Percentiles rank a stretch among this genome's conserved stretches.
Conservation (phyloP, 2,797 vertebrate genomes). For the Phalanger gymnotis region DNA sequence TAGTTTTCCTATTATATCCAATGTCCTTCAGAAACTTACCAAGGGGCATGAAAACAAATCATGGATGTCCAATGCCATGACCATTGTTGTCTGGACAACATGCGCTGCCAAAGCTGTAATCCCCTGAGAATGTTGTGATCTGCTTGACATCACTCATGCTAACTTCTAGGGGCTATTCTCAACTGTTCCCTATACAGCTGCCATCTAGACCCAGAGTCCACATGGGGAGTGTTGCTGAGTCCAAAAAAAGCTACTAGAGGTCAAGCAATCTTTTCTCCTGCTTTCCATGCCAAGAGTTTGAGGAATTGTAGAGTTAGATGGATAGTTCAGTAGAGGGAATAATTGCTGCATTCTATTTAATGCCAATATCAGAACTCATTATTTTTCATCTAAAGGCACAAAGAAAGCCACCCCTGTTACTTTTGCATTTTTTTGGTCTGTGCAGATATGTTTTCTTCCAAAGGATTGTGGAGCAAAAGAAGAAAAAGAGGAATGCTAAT, state of each 20-base stretch:
- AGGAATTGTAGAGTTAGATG: conserved; percentile 8
- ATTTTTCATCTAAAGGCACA: not conserved
- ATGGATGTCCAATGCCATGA: conserved; percentile 13
- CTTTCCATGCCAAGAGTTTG: not conserved
- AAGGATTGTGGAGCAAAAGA: not conserved
- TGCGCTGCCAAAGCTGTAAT: conserved; percentile 8
- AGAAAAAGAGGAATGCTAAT: conserved; percentile 31
- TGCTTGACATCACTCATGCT: conserved; percentile 44
- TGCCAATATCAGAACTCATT: conserved; percentile 38
- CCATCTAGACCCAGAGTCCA: not conserved
- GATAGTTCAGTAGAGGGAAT: not conserved
- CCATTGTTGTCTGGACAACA: conserved; percentile 7
- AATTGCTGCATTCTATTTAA: conserved; percentile 20
- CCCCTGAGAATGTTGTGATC: conserved; percentile 6
- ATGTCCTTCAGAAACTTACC: conserved; percentile 50
- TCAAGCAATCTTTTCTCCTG: not conserved
- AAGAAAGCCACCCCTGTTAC: not conserved
- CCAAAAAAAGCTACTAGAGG: not conserved
- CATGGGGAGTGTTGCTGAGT: not conserved
- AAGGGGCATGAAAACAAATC: conserved; percentile 53
- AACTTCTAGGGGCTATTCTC: not conserved
- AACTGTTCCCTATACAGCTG: not conserved
- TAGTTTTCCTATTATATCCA: conserved; percentile 40
- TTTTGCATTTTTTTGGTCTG: not conserved
- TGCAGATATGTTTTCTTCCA: not conserved